Base-by-base conservation (phyloP, 2,888 invertebrate genomes). In the Mythimna pallens region DNA sequence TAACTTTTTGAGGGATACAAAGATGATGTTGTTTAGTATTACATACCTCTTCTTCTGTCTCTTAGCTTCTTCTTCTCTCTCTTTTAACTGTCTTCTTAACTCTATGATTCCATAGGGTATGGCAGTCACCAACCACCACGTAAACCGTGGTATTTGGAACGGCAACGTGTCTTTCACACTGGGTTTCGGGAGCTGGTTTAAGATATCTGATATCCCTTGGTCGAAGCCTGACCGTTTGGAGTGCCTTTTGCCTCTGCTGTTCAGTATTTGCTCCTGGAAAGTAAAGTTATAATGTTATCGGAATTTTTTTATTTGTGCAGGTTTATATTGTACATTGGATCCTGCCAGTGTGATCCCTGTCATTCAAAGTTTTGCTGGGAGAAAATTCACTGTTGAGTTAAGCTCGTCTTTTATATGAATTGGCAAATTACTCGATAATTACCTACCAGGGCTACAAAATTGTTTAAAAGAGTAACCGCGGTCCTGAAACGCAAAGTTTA, bases 161-260 rank as follows among this genome's bases (percentile, higher is more conserved):
- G 99, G 99, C 86, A 99, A 93, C 2, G 98, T 98, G 89, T 99
- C 97, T 89, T 96, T 96, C 82, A 98, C 92, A 83, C 97, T 97
- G 3, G 98, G 98, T 87, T 97, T 97, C 2, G 98, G 97, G 65
- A 98, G 96, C 89, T 97, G 97, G 52, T 97, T 97, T 12, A 97
- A 91, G 76, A 97, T 97, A 70, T 97, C 97, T 0, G 97, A 97
- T 78, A 98, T 93, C 52, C 97, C 97, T 2, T 97, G 95, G 61
- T 97, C 97, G 89, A 97, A 97, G 4, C 96, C 97, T 9, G 96
- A 94, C 89, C 97, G 98, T 87, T 98, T 97, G 70, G 91, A 86
- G 70, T 97, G 97, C 74, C 97, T 95, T 88, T 97, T 98, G 82
- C 97, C 94, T 89, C 97, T 97, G 58, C 97, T 97, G 76, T 97